These are phyloP conservation scores for Xyrauchen texanus DNA, from an alignment of 2,113 vertebrate genomes.

Conservation along the genomic window DNA sequence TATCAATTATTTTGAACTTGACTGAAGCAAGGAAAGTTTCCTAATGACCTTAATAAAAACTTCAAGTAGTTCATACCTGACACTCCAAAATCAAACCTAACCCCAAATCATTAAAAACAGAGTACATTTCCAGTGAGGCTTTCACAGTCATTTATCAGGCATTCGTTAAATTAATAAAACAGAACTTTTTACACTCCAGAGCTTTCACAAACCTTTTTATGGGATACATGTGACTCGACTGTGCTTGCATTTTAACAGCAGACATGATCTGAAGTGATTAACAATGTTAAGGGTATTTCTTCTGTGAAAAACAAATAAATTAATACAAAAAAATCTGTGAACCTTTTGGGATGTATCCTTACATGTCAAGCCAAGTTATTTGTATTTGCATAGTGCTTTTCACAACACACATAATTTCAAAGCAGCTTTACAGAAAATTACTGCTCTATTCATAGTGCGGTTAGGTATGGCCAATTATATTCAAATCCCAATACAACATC, in stretches of 20 bases:
- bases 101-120: neutral
- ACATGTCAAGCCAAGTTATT: no score
- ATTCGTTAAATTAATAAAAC: conserved; percentile 8
- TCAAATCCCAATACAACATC: no score
- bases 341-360: no score
- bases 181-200: neutral
- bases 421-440: no score
- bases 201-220: neutral
- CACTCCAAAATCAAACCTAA: neutral
- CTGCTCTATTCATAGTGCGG: no score
- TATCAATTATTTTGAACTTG: neutral
- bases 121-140: neutral
- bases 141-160: neutral
- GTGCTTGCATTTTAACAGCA: neutral
- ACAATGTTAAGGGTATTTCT: no score
- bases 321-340: no score
- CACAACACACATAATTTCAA: no score
- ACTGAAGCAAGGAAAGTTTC: neutral
- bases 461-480: no score
- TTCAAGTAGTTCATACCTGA: neutral
- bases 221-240: neutral
- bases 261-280: neutral
- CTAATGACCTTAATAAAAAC: neutral
- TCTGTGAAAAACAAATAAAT: no score
- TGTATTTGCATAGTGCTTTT: no score